Percentiles rank a stretch among this genome's conserved stretches.
Evolutionary conservation across 1,140 invertebrate genomes (phyloP).

Genomic region (Polypedilum pembai): DNA sequence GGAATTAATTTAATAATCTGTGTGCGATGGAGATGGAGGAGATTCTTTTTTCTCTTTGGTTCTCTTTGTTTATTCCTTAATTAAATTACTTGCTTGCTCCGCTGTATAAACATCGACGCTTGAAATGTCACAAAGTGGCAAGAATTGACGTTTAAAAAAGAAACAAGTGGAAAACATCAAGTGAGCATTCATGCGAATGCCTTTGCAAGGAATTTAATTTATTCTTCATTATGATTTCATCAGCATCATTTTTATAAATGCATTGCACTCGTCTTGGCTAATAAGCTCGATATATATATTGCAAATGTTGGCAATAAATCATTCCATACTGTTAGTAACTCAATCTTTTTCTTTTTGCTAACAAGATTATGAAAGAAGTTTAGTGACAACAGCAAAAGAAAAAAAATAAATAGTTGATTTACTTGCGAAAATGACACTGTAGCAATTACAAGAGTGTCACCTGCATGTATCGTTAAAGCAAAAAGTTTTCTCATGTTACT

Average conservation of each 20-base stretch:
- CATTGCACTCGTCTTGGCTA: no score
- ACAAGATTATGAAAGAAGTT: no score
- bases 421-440: neutral
- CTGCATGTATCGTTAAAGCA: conserved; percentile 10
- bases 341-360: no score
- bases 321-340: no score
- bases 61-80: conserved; percentile 27
- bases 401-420: conserved; percentile 5
- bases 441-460: conserved; percentile 14
- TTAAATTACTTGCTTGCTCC: conserved; percentile 9
- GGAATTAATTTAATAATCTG: conserved; percentile 27
- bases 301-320: no score
- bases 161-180: no score
- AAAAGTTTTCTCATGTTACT: neutral
- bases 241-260: no score
- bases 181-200: neutral
- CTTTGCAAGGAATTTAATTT: no score
- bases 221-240: no score
- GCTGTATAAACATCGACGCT: neutral
- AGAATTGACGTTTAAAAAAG: neutral
- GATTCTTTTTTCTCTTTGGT: neutral
- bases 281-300: no score
- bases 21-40: neutral
- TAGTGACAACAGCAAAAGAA: neutral
- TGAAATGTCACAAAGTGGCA: conserved; percentile 20